Evolutionary conservation across 2,113 vertebrate species (phyloP).

Genomic region (Microtus pennsylvanicus): DNA sequence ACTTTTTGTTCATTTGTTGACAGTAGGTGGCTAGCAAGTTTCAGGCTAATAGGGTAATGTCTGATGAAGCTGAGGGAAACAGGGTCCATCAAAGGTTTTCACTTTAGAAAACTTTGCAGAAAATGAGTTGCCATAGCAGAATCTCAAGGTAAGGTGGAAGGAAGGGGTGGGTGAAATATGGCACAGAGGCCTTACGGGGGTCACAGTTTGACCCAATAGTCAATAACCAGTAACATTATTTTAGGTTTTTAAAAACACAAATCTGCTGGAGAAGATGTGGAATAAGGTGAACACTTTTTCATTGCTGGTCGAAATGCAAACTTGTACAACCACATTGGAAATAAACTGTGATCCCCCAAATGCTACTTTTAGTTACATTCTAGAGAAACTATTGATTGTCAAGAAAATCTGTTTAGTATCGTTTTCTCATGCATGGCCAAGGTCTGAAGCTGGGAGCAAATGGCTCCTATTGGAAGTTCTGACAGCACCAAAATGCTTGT

Average conservation of each 20-base stretch:
- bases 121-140: background rate
- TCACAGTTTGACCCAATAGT: too few species aligned
- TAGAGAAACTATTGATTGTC: background rate
- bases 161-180: background rate
- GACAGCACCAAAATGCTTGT: background rate
- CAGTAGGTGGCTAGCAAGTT: background rate
- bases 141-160: background rate
- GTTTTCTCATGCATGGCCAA: background rate
- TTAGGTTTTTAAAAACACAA: too few species aligned
- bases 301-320: too few species aligned
- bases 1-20: background rate
- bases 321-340: too few species aligned
- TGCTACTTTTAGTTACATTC: background rate
- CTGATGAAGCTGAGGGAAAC: background rate
- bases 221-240: too few species aligned
- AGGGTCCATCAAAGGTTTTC: background rate
- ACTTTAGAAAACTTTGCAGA: background rate
- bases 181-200: too few species aligned
- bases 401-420: background rate
- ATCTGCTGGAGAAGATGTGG: too few species aligned
- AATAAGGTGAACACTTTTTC: too few species aligned
- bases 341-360: background rate
- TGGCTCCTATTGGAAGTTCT: background rate
- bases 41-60: background rate
- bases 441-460: background rate